Evolutionary conservation across 2,888 invertebrate genomes (phyloP), one percentile per base, ranked within the genome.

Genomic region (Zhuqinia jingwanae): DNA sequence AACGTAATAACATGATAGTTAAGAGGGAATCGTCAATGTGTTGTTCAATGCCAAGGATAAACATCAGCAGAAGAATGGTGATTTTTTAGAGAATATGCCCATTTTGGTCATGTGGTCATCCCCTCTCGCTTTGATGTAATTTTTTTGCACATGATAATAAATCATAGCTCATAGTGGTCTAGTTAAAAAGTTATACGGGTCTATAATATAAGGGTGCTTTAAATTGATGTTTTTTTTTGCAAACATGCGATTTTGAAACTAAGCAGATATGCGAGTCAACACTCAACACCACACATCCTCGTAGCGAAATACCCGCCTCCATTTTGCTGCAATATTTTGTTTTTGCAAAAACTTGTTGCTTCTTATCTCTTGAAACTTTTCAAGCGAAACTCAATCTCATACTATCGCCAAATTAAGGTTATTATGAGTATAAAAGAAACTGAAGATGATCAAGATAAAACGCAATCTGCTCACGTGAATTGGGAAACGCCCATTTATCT

Each of bases 71-170:
- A n/a, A n/a, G n/a, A n/a, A 82, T 45, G 6, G 63, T 8, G 47
- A 42, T 76, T 63, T 83, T 27, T n/a, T 63, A 36, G 5, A 36
- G 5, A 36, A 53, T n/a, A 60, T 50, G 47, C 65, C 83, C 63
- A 83, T 76, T 76, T 76, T 83, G 50, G 83, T 73, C 73, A 60
- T 60, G 45, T 70, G 80, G 70, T 81, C 80, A 56, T 53, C 76
- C 30, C 56, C 30, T 50, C 2, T 50, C 8, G 15, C 36, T 65
- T 42, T 65, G 65, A 65, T 65, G 65, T 36, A 70, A 77, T 60
- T 50, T 42, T 60, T 56, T 2, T 30, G n/a, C 63, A 63, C 63
- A 45, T 81, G 3, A 11, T 53, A 42, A 81, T 78, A 78, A 78
- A 78, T 78, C 78, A 78, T 78, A 75, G n/a, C 36, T 25, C 58